phyloP scores from a whole-genome alignment of 1,140 invertebrate species.

The Achatina immaculata region DNA sequence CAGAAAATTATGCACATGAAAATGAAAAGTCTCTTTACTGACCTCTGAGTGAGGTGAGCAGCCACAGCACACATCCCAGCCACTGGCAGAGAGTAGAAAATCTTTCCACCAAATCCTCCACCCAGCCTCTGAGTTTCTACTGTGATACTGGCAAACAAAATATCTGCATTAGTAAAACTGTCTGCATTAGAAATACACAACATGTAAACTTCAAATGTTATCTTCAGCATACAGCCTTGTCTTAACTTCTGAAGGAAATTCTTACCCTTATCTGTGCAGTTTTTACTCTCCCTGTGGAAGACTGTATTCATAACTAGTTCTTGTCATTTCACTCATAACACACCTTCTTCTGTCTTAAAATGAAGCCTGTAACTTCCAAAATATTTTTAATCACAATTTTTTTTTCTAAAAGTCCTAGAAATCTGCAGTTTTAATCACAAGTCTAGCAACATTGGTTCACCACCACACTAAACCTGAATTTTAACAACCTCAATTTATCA shows the following conservation, averaged over 20 bases:
- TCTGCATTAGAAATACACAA: too few relatives aligned
- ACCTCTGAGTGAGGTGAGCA: constrained; percentile 55
- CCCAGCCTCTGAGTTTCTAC: constrained; percentile 59
- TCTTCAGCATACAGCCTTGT: too few relatives aligned
- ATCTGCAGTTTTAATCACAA: too few relatives aligned
- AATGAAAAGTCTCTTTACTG: background rate
- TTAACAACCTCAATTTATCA: too few relatives aligned
- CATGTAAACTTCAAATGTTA: too few relatives aligned
- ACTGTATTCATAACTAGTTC: too few relatives aligned
- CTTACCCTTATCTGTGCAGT: too few relatives aligned
- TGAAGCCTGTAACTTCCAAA: background rate
- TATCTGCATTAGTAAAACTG: background rate
- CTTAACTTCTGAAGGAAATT: too few relatives aligned
- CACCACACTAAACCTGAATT: too few relatives aligned
- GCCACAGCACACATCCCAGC: constrained; percentile 63
- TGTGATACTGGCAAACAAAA: constrained; percentile 44
- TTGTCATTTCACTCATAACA: too few relatives aligned
- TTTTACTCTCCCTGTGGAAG: too few relatives aligned
- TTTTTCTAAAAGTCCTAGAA: background rate
- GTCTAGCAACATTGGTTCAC: too few relatives aligned
- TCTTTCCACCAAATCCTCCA: constrained; percentile 68
- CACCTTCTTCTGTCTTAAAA: background rate
- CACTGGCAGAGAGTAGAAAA: constrained; percentile 50
- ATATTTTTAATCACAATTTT: background rate
- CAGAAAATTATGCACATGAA: background rate